phyloP scores from a whole-genome alignment of 1,140 invertebrate species.

The Coelopa frigida region DNA sequence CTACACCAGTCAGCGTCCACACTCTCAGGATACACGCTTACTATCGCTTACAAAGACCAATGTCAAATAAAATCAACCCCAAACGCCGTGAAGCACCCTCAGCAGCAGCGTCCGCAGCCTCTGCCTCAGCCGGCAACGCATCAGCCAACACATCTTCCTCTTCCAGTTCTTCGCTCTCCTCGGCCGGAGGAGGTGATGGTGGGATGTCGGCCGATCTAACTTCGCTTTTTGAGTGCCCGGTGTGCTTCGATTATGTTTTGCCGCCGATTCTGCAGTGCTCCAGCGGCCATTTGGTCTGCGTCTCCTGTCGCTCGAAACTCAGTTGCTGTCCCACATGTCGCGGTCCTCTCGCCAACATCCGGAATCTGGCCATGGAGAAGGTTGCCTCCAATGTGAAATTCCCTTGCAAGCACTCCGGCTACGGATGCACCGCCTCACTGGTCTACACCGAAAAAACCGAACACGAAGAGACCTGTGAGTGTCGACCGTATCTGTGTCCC shows the following conservation, averaged over 20 bases:
- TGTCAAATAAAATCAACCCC: conserved; percentile 45
- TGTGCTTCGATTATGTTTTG: conserved; percentile 99
- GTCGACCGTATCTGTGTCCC: conserved; percentile 93
- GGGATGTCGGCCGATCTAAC: conserved; percentile 79
- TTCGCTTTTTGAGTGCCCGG: conserved; percentile 96
- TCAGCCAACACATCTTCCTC: conserved; percentile 43
- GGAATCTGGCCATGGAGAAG: conserved; percentile 98
- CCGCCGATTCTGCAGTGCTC: conserved; percentile 90
- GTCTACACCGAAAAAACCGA: conserved; percentile 95
- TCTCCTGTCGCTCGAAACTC: conserved; percentile 91
- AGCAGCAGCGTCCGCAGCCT: conserved; percentile 19
- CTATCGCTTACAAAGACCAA: conserved; percentile 30
- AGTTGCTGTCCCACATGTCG: conserved; percentile 96
- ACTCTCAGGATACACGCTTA: too few relatives aligned
- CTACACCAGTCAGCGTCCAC: too few relatives aligned
- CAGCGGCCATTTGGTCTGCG: conserved; percentile 85
- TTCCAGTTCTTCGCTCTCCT: conserved; percentile 41
- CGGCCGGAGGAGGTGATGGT: conserved; percentile 44
- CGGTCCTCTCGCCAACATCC: conserved; percentile 92
- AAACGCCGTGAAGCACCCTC: conserved; percentile 42
- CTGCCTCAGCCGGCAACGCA: conserved; percentile 20
- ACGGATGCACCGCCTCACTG: conserved; percentile 88
- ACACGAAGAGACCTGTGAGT: conserved; percentile 98
- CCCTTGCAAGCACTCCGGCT: conserved; percentile 97
- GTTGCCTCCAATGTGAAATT: conserved; percentile 97